Evolutionary conservation across 2,888 invertebrate species (phyloP), one percentile per base, ranked within the genome.

Genomic region (Cheilosia urbana): DNA sequence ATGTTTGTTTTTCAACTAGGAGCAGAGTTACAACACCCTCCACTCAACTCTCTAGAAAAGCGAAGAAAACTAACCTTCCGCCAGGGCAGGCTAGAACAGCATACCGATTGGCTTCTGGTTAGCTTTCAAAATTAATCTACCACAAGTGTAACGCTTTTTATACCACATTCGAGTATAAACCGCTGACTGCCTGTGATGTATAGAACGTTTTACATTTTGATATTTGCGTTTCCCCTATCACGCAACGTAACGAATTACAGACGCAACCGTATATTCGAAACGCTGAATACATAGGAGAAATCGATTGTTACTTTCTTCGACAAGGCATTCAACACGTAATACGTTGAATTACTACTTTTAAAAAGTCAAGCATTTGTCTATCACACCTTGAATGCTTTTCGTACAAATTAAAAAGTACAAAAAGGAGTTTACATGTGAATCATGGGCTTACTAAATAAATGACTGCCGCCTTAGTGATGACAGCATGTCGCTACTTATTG

Each of bases 131-230:
- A 24, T 60, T 42, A 7, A 40, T 60, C 60, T 60, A 60, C 17
- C 60, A 60, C 42, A 60, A 60, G 60, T 60, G 37, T 60, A 60
- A 60, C 60, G 60, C 60, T 60, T 60, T 60, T 42, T 42, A 60
- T 60, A 60, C 60, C 37, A 42, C 4, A n/a, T 15, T 15, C 13
- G 40, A 60, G 60, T 60, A 60, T 19, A 60, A 60, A 60, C 60
- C 42, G 60, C 60, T 60, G 60, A 60, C 60, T 60, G 37, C 60
- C 42, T 60, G 42, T 60, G 60, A 60, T 21, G 34, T 4, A 37
- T 13, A 37, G 37, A 4, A 37, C 37, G 37, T 37, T 37, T 13
- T 4, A 37, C 37, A 13, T 37, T 37, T 13, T 13, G 13, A 37
- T 13, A 13, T 11, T 37, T 13, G 4, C 4, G 13, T 37, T 13